These are phyloP conservation scores for Callosobruchus maculatus DNA, from an alignment of 2,888 invertebrate species.

Conservation along the genomic window DNA sequence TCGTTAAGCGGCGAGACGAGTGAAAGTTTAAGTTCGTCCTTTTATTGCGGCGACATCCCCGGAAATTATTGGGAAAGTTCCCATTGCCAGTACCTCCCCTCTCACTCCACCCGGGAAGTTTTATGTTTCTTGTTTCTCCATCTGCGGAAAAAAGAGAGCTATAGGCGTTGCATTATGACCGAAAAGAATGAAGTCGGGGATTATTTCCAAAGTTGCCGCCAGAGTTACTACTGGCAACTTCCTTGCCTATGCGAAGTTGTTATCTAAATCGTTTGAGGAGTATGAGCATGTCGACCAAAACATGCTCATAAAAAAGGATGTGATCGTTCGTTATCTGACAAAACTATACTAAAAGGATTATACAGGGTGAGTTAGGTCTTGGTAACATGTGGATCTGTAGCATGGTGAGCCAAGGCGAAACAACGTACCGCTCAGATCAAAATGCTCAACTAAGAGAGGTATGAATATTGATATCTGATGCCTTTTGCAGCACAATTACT, in stretches of 20 bases:
- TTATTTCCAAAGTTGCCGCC: neutral
- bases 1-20: neutral
- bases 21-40: neutral
- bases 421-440: no score
- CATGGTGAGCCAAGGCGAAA: no score
- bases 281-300: neutral
- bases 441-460: no score
- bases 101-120: neutral
- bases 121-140: neutral
- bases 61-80: neutral
- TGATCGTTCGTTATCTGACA: neutral
- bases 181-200: neutral
- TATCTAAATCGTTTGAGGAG: neutral
- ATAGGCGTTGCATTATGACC: neutral
- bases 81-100: neutral
- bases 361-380: no score
- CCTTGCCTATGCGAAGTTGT: neutral
- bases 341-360: no score
- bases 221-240: neutral
- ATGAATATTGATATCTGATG: no score
- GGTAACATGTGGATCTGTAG: no score
- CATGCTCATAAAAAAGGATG: neutral
- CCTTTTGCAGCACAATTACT: no score
- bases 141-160: neutral
- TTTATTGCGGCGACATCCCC: neutral